Evolutionary conservation across 2,888 invertebrate genomes (phyloP), one percentile per base, ranked within the genome.

Genomic region (Alloplasta piceator): DNA sequence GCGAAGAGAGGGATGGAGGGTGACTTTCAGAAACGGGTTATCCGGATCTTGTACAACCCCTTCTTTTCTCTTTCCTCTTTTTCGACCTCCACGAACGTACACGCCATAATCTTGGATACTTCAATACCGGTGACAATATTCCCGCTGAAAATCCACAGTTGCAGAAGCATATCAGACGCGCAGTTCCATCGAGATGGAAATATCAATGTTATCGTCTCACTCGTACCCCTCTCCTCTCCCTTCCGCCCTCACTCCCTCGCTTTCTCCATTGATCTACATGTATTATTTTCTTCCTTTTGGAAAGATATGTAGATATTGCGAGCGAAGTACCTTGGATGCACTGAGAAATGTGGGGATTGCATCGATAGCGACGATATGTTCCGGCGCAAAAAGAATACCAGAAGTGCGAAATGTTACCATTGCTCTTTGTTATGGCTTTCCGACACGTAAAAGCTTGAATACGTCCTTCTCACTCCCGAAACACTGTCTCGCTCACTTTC

Each of bases 121-220:
- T 58, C 26, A 50, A 12, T 50, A 26, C 58, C 58, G 36, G 10
- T 52, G 66, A 79, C 77, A 68, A 74, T 81, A 78, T 78, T 74
- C 80, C 5, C 67, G 38, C 41, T 38, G 43, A 61, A 71, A 82
- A 68, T 78, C 71, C 48, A 66, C 74, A 38, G 46, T 38, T 50
- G 50, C 55, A 48, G 46, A 52, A 12, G 60, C 63, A 70, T 56
- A 74, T 71, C 78, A 74, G 70, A 66, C 66, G 71, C 74, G 74
- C 71, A 71, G 74, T 75, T 52, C 41, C 50, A 56, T 71, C 60
- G 48, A 58, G 66, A 46, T 70, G 74, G 52, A 26, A 81, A 81
- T n/a, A n/a, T 78, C 66, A 61, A 48, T 60, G 10, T 38, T 58
- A 70, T 77, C 63, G 61, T 52, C 36, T 50, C 12, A 39, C 55